Base-by-base conservation (phyloP, 2,888 invertebrate species). In the Acleris literana region DNA sequence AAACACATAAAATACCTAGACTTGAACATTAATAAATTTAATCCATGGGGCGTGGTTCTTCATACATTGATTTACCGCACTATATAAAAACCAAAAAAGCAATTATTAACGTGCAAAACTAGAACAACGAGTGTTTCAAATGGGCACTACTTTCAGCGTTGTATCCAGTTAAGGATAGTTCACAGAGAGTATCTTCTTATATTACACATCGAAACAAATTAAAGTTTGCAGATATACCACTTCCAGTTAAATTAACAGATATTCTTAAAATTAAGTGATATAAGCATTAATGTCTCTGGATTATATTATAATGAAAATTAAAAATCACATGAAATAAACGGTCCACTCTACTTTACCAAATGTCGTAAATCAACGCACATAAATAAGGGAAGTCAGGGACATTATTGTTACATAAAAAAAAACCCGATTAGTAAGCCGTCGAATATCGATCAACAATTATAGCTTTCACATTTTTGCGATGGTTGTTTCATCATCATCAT, bases 231-330 rank as follows among this genome's bases (percentile, higher is more conserved):
- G 64, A 68, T 39, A 61, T 79, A 48, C 56, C 63, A n/a, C 76
- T 77, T 48, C 76, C 76, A 6, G 64, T 76, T 17, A 72, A 76
- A 66, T 61, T 75, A 33, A 61, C 54, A 22, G 77, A 76, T 64
- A 72, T 79, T 52, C 6, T 52, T 46, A 75, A 74, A 73, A 49
- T 58, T 68, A 65, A 78, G 76, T 62, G 54, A 75, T 60, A 68
- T 76, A 6, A 76, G 76, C 59, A 71, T 75, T n/a, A 75, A 76
- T 66, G 73, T 76, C 54, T 77, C 72, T 68, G 72, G 73, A n/a
- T 68, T 78, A 68, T 72, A 75, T 60, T 76, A 65, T 64, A 60
- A 74, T 55, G 59, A 43, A 25, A 61, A 64, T 25, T 53, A 13
- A 13, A 70, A 69, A 67, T 64, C 29, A 25, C 61, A 73, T 64